Evolutionary conservation across 2,888 invertebrate species (phyloP).

Genomic region (Dascillus cervinus): DNA sequence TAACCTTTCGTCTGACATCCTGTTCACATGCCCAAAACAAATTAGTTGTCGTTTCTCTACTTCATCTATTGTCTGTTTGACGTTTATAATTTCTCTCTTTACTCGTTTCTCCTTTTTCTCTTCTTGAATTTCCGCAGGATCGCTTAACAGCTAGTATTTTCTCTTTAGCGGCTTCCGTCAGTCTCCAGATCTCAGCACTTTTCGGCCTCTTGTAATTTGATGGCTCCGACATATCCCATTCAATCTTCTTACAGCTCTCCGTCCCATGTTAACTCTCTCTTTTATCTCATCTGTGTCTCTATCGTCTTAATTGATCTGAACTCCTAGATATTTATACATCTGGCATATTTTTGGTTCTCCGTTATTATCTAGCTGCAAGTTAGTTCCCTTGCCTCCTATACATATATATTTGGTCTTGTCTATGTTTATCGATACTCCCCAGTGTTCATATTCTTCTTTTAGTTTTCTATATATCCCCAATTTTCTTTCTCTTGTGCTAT

Average conservation of each 20-base stretch:
- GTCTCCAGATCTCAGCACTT: constrained; percentile 9
- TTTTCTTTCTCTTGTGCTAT: constrained; percentile 6
- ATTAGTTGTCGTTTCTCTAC: constrained; percentile 1
- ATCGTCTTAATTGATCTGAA: constrained; percentile 1
- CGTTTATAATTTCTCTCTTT: constrained; percentile 2
- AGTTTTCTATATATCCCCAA: constrained; percentile 1
- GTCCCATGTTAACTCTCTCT: constrained; percentile 5
- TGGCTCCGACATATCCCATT: constrained; percentile 5
- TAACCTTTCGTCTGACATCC: too few species aligned
- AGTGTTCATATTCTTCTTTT: constrained; percentile 7
- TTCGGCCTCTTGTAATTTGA: constrained; percentile 7
- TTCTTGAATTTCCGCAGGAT: constrained; percentile 8
- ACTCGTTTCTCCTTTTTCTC: constrained; percentile 5
- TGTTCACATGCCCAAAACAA: too few species aligned
- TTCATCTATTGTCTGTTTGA: constrained; percentile 5
- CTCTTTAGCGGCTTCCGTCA: constrained; percentile 6
- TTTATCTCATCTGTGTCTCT: constrained; percentile 4
- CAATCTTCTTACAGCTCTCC: too few species aligned
- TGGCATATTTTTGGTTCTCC: too few species aligned
- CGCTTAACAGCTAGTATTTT: constrained; percentile 7
- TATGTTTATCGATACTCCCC: too few species aligned
- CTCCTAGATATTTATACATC: constrained; percentile 3
- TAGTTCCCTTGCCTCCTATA: neutral
- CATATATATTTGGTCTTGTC: constrained; percentile 2
- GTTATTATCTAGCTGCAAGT: constrained; percentile 2